Evolutionary conservation across 1,140 invertebrate species (phyloP).

Genomic region (Venturia canescens): DNA sequence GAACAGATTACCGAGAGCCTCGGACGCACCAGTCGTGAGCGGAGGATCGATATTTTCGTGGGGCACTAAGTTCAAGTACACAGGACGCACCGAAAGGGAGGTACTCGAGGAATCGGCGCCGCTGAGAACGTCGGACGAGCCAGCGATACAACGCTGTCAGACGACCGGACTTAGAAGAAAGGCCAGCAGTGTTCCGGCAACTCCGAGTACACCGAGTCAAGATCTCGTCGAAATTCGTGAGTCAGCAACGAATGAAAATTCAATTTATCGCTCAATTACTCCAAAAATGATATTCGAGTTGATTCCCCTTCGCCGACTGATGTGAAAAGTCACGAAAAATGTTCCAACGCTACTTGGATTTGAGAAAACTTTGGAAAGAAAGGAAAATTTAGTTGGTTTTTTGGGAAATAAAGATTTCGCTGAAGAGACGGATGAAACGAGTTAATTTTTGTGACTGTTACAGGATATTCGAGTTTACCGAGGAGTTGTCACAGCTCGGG

Average conservation of each 20-base stretch:
- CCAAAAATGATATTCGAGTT: no score
- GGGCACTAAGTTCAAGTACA: conserved; percentile 95
- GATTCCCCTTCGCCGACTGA: no score
- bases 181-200: conserved; percentile 89
- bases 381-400: neutral
- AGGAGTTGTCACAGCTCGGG: conserved; percentile 84
- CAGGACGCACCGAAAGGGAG: conserved; percentile 92
- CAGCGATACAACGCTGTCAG: conserved; percentile 78
- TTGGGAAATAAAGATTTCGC: no score
- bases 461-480: conserved; percentile 89
- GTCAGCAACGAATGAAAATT: conserved; percentile 48
- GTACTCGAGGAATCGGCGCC: conserved; percentile 85
- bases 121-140: conserved; percentile 78
- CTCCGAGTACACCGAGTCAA: conserved; percentile 86
- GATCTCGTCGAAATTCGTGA: conserved; percentile 76
- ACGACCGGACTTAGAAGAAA: conserved; percentile 83
- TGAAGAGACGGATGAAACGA: no score
- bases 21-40: conserved; percentile 91
- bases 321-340: no score
- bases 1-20: conserved; percentile 89
- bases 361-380: conserved; percentile 7
- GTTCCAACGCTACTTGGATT: no score
- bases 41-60: conserved; percentile 96
- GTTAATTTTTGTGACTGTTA: neutral
- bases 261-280: no score